Conservation (phyloP, 2,113 vertebrate species). For the Ictidomys tridecemlineatus region DNA sequence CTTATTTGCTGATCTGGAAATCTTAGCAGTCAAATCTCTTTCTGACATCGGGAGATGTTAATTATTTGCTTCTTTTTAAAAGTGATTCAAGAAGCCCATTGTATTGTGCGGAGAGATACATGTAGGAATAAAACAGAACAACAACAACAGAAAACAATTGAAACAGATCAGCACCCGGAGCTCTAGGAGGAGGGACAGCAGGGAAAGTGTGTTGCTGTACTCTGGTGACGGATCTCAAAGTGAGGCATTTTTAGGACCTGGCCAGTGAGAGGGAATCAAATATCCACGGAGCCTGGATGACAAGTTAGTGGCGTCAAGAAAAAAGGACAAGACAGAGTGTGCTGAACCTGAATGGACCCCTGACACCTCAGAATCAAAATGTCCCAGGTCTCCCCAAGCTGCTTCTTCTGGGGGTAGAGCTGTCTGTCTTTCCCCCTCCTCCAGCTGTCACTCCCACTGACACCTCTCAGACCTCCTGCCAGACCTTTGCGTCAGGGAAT, state of each 20-base stretch:
- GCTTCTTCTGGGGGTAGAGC: neutral
- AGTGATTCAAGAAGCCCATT: neutral
- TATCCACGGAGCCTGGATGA: too few species aligned
- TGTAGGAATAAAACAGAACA: neutral
- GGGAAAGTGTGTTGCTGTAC: rapidly evolving
- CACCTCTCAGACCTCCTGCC: rapidly evolving
- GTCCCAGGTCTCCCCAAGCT: rapidly evolving
- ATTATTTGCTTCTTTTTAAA: neutral
- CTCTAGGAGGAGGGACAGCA: neutral
- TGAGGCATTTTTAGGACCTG: neutral
- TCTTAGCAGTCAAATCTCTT: neutral
- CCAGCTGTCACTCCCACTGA: rapidly evolving
- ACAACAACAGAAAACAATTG: neutral
- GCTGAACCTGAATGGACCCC: neutral
- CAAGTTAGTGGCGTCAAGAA: neutral
- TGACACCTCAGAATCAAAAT: neutral
- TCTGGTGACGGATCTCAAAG: too few species aligned
- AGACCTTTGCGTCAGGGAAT: neutral
- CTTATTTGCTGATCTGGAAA: neutral
- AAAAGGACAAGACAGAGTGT: neutral
- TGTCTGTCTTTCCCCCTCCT: rapidly evolving
- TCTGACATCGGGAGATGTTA: neutral
- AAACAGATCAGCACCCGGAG: neutral
- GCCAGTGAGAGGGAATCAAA: rapidly evolving
- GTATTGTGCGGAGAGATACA: neutral